Evolutionary conservation across 2,888 invertebrate species (phyloP).

Genomic region (Papilio protenor): DNA sequence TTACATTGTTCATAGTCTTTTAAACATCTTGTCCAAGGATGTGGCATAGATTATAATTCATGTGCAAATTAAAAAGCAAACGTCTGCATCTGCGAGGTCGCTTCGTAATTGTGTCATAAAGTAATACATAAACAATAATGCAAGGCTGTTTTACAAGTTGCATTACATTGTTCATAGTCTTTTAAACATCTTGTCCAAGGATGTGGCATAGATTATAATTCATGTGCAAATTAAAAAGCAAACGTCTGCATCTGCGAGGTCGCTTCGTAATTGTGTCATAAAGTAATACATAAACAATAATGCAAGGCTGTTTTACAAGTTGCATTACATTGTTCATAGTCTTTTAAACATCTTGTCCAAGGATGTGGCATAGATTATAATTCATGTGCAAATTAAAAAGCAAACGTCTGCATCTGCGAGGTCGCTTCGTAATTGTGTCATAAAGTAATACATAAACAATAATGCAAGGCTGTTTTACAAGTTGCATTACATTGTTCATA

Average conservation of each 20-base stretch:
- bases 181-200: slow-evolving; percentile 21
- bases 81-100: slow-evolving; percentile 19
- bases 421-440: slow-evolving; percentile 36
- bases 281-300: slow-evolving; percentile 42
- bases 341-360: slow-evolving; percentile 16
- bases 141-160: slow-evolving; percentile 37
- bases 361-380: slow-evolving; percentile 23
- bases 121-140: slow-evolving; percentile 41
- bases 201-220: slow-evolving; percentile 18
- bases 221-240: slow-evolving; percentile 22
- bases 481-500: slow-evolving; percentile 26
- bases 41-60: slow-evolving; percentile 19
- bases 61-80: slow-evolving; percentile 26
- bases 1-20: slow-evolving; percentile 13
- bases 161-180: slow-evolving; percentile 19
- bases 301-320: slow-evolving; percentile 37
- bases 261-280: slow-evolving; percentile 37
- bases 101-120: slow-evolving; percentile 40
- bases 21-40: slow-evolving; percentile 21
- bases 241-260: slow-evolving; percentile 24
- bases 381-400: slow-evolving; percentile 21
- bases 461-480: slow-evolving; percentile 39
- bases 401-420: slow-evolving; percentile 21
- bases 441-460: slow-evolving; percentile 42
- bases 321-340: slow-evolving; percentile 28